Percentiles rank a stretch among this genome's conserved stretches.
Conservation (phyloP, 2,113 vertebrate genomes). For the Sinocyclocheilus maitianheensis region DNA sequence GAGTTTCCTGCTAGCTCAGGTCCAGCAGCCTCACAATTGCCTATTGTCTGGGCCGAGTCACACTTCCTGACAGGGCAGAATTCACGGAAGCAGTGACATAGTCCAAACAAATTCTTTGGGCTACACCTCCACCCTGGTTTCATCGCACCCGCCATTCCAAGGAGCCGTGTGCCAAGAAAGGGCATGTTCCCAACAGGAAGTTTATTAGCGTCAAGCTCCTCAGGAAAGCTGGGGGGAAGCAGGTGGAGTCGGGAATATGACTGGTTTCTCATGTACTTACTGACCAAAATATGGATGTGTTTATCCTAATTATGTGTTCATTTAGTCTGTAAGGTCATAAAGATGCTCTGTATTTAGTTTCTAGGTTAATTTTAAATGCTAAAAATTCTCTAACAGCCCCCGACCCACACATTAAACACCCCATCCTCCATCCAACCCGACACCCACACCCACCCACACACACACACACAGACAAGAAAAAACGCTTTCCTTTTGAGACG, state of each 20-base stretch:
- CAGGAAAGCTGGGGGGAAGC: conserved; percentile 47
- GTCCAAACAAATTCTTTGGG: conserved; percentile 78
- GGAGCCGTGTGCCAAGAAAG: conserved; percentile 58
- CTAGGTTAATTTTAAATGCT: neutral
- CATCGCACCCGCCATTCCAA: conserved; percentile 55
- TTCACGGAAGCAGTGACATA: conserved; percentile 78
- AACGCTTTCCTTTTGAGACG: conserved; percentile 32
- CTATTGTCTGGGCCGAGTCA: conserved; percentile 75
- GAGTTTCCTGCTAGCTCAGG: conserved; percentile 75
- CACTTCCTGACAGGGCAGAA: conserved; percentile 77
- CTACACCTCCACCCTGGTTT: conserved; percentile 62
- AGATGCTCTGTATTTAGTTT: neutral
- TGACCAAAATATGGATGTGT: conserved; percentile 6
- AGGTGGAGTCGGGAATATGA: conserved; percentile 53
- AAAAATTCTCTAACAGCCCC: neutral
- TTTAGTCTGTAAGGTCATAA: neutral
- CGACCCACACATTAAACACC: neutral
- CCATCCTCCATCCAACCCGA: conserved; percentile 25
- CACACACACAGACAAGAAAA: neutral
- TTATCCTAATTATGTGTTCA: conserved; percentile 2
- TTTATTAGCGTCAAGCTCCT: conserved; percentile 70
- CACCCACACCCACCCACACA: neutral
- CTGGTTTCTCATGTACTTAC: conserved; percentile 28
- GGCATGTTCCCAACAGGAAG: conserved; percentile 70
- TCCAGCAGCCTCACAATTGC: conserved; percentile 71